Evolutionary conservation across 2,113 vertebrate genomes (phyloP).

Genomic region (Meleagris gallopavo): DNA sequence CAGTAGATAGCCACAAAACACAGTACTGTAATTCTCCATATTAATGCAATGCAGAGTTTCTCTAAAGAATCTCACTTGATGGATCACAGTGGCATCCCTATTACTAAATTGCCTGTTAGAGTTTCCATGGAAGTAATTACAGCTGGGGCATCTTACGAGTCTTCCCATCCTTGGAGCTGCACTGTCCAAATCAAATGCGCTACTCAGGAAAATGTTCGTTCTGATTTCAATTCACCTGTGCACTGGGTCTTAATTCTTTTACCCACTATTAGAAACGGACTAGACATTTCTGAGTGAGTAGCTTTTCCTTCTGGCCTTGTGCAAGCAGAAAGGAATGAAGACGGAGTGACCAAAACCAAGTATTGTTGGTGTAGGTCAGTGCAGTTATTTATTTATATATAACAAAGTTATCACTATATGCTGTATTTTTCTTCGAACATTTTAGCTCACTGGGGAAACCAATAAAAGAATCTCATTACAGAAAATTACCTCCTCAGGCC

Average conservation of each 20-base stretch:
- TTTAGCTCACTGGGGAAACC: not conserved
- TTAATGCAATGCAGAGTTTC: not conserved
- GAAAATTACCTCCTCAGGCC: not conserved
- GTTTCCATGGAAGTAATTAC: not conserved
- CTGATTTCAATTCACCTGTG: not conserved
- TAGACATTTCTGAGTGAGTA: not conserved
- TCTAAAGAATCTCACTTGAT: not conserved
- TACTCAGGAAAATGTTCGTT: not conserved
- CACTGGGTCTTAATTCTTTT: not conserved
- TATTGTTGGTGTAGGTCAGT: not conserved
- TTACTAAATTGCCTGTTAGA: not conserved
- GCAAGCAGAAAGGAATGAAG: not conserved
- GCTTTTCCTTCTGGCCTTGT: not conserved
- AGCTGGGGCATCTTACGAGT: not conserved
- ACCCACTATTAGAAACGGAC: not conserved
- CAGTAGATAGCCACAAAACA: not conserved
- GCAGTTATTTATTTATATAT: not conserved
- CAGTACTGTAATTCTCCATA: not conserved
- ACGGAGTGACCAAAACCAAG: not conserved
- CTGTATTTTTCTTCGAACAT: not conserved
- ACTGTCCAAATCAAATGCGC: not conserved
- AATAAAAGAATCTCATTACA: not conserved
- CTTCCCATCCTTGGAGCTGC: not conserved
- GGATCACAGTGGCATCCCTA: not conserved
- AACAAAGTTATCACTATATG: not conserved